Conservation (phyloP, 2,888 invertebrate species). For the Oligia latruncula region DNA sequence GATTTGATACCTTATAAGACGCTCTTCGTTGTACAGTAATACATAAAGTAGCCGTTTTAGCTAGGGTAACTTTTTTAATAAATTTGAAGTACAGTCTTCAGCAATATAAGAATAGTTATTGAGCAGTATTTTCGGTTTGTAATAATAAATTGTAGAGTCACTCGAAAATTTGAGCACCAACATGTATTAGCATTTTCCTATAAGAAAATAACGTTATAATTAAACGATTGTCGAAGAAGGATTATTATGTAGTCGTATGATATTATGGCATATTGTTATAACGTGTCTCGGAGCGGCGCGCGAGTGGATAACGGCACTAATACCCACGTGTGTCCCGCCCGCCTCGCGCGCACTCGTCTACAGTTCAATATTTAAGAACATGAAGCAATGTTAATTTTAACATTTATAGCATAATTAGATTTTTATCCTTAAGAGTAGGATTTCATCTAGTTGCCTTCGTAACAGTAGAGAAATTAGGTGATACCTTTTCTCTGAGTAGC, state of each 20-base stretch:
- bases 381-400: conserved; percentile 90
- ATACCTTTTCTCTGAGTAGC: conserved; percentile 88
- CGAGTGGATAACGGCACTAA: conserved; percentile 85
- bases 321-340: conserved; percentile 62
- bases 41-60: conserved; percentile 88
- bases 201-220: conserved; percentile 75
- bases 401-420: conserved; percentile 88
- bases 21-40: conserved; percentile 88
- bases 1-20: conserved; percentile 82
- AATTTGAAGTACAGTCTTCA: conserved; percentile 85
- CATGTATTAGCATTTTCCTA: conserved; percentile 82
- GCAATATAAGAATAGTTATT: conserved; percentile 82
- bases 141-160: conserved; percentile 79
- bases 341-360: conserved; percentile 67
- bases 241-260: conserved; percentile 67
- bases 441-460: conserved; percentile 90
- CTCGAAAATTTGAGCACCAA: conserved; percentile 86
- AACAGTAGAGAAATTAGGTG: conserved; percentile 88
- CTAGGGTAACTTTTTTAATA: conserved; percentile 89
- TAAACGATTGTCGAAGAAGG: conserved; percentile 68
- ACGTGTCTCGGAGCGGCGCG: conserved; percentile 60
- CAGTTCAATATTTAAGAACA: conserved; percentile 81
- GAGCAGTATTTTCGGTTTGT: conserved; percentile 82
- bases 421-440: conserved; percentile 90
- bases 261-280: conserved; percentile 69